Conservation (phyloP, 2,113 vertebrate genomes). For the Sinocyclocheilus maitianheensis region DNA sequence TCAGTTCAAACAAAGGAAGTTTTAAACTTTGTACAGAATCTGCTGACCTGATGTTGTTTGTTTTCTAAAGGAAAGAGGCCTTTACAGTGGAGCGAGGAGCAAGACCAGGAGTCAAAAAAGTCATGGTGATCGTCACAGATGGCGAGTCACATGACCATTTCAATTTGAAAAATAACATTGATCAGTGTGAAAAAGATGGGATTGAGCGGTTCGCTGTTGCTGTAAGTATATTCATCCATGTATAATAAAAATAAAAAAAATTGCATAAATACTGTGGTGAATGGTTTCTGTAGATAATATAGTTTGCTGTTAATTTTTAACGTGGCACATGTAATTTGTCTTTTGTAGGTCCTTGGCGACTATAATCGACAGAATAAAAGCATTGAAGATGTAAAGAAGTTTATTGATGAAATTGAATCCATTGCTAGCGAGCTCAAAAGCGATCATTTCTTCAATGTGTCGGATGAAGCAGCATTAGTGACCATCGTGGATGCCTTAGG, state of each 20-base stretch:
- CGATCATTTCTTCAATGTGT: conserved; percentile 98
- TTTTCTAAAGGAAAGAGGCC: conserved; percentile 81
- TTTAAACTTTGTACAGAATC: neutral
- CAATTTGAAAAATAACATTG: conserved; percentile 76
- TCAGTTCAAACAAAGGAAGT: neutral
- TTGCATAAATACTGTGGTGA: too few relatives aligned
- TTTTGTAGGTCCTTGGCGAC: conserved; percentile 88
- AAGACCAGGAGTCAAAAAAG: conserved; percentile 87
- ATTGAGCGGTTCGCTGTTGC: conserved; percentile 95
- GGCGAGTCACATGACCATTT: conserved; percentile 93
- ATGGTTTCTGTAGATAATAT: neutral
- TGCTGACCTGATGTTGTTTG: neutral
- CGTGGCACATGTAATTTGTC: neutral
- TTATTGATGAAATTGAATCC: conserved; percentile 88
- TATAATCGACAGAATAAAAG: conserved; percentile 91
- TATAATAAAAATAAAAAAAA: too few relatives aligned
- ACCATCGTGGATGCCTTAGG: conserved; percentile 90
- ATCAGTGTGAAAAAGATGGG: conserved; percentile 79
- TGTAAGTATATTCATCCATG: conserved; percentile 75
- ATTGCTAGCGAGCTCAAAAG: conserved; percentile 86
- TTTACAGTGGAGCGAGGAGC: conserved; percentile 88
- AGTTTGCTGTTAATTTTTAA: neutral
- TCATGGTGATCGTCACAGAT: conserved; percentile 97
- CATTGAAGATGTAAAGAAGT: conserved; percentile 76
- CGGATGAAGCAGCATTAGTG: conserved; percentile 87